A percentile compares a stretch with the other conserved stretches of the same genome.
Conservation (phyloP, 2,888 invertebrate species). For the Syrphus vitripennis region DNA sequence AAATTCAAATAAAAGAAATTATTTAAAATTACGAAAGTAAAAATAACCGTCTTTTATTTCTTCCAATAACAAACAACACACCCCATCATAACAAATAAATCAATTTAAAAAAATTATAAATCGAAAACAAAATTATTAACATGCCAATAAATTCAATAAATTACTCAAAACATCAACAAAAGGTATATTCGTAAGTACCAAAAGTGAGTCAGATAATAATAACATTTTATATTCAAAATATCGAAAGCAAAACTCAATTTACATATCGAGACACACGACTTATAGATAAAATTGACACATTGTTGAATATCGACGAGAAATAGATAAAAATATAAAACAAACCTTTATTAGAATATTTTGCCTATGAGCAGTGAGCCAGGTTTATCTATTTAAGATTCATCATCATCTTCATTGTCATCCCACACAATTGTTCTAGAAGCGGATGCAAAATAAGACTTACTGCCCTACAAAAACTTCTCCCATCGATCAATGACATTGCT, state of each 20-base stretch:
- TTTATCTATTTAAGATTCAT: constrained; percentile 48
- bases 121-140: not conserved
- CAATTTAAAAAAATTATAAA: not conserved
- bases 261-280: constrained; percentile 23
- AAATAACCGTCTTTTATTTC: not conserved
- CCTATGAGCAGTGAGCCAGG: not conserved
- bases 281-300: constrained; percentile 46
- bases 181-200: too few species aligned
- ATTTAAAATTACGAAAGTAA: not conserved
- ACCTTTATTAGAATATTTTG: constrained; percentile 30
- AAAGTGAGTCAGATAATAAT: constrained; percentile 6
- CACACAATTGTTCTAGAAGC: constrained; percentile 53
- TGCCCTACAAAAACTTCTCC: constrained; percentile 63
- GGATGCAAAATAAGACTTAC: constrained; percentile 57
- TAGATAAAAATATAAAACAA: not conserved
- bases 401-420: constrained; percentile 40
- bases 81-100: not conserved
- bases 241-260: constrained; percentile 6
- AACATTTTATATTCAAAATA: constrained; percentile 7
- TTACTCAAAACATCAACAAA: not conserved
- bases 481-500: constrained; percentile 70
- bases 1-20: not conserved
- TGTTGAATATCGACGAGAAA: not conserved
- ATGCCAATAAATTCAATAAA: not conserved
- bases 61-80: not conserved